A percentile compares a stretch with the other conserved stretches of the same genome.
Conservation (phyloP, 1,140 invertebrate genomes). For the Leptinotarsa defecta region DNA sequence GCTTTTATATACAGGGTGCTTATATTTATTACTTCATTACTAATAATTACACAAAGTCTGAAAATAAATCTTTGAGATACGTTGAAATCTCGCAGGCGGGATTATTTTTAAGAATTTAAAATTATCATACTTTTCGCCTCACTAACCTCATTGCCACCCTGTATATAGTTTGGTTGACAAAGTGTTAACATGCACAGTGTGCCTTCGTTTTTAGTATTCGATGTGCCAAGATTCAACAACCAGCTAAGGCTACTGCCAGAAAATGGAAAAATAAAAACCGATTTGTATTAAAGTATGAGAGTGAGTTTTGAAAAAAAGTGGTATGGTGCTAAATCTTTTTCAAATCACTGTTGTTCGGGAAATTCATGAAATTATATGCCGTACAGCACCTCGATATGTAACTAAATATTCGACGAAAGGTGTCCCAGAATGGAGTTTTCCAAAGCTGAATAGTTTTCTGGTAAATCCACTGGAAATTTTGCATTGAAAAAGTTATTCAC, state of each 20-base stretch:
- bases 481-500: too few species aligned
- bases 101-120: neutral
- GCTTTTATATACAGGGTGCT: slow-evolving; percentile 19
- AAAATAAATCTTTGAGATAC: slow-evolving; percentile 1
- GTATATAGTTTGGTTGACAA: slow-evolving; percentile 24
- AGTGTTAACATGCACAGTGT: slow-evolving; percentile 39
- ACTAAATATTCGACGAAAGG: too few species aligned
- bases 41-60: slow-evolving; percentile 7
- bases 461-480: too few species aligned
- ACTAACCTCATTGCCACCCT: slow-evolving; percentile 21
- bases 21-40: neutral
- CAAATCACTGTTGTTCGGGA: slow-evolving; percentile 24
- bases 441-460: too few species aligned
- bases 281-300: slow-evolving; percentile 34
- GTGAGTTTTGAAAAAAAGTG: slow-evolving; percentile 9
- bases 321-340: slow-evolving; percentile 29
- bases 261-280: slow-evolving; percentile 30
- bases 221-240: slow-evolving; percentile 47
- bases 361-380: slow-evolving; percentile 30
- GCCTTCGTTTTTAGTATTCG: slow-evolving; percentile 49
- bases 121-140: neutral
- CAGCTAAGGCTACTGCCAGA: slow-evolving; percentile 51
- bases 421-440: too few species aligned
- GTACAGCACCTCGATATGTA: too few species aligned
- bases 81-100: neutral